Evolutionary conservation across 1,140 invertebrate genomes (phyloP), one percentile per base, ranked within the genome.

Genomic region (Rhagoletis zephyria): DNA sequence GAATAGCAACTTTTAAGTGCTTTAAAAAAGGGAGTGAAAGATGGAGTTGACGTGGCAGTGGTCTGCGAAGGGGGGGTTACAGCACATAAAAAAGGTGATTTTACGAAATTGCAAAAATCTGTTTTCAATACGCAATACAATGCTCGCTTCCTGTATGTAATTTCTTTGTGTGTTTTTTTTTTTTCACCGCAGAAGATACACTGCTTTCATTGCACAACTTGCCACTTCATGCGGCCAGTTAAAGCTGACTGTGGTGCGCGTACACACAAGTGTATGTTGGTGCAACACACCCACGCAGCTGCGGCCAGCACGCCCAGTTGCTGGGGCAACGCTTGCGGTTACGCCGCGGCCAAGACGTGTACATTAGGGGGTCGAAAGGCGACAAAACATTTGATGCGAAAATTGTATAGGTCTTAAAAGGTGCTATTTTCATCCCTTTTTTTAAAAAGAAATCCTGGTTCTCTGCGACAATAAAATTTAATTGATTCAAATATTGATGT

Each of bases 121-220:
- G 74, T 81, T 81, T 81, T 81, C 74, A 81, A 81, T 81, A 81
- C 74, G 74, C 74, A 81, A 81, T n/a, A 81, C 74, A 81, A 81
- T 81, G 48, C 74, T 30, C 30, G 45, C 74, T 64, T 86, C 64
- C 86, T 77, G 65, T 30, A 40, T 56, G 70, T n/a, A 87, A 87
- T 74, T 87, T 60, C 14, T 42, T 10, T 67, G 16, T 59, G 16
- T 30, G 14, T 61, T 10, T n/a, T 74, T 59, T n/a, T 74, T 59
- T 70, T 59, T 12, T 16, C 70, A 19, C n/a, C 63, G 67, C 48
- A 61, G 30, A 0, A 30, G 30, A 67, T 45, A 30, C 65, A 67
- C 63, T 70, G 6, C 42, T 77, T 74, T 64, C 56, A 87, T 77
- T 74, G 86, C 86, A 87, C 65, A 87, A 70, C 86, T 87, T 59